Base-by-base conservation (phyloP, 1,140 invertebrate species). In the Frieseomelitta varia region DNA sequence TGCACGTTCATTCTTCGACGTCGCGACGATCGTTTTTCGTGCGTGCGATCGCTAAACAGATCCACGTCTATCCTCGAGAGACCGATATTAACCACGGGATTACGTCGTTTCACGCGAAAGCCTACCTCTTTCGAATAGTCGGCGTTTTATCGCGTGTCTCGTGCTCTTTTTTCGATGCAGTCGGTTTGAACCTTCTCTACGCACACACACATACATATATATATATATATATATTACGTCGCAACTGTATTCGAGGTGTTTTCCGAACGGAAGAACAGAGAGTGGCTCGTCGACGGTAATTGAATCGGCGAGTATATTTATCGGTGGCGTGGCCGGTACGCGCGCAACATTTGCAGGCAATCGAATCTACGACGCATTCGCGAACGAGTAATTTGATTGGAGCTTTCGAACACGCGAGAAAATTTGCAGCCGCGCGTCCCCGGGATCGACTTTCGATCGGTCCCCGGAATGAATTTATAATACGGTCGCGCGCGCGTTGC, bases 1-100 rank as follows among this genome's bases (percentile, higher is more conserved):
- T 21, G 73, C 73, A 53, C 51, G 51, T 53, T n/a, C 65, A 53
- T 51, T 68, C 27, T 21, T 47, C 39, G 6, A 11, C 68, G 2
- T 19, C 68, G 55, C 51, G 55, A 68, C 24, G 34, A 69, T 79
- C 39, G 53, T 68, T 67, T 68, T 67, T 27, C 39, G 55, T 63
- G 79, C 79, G 68, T 61, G 68, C 17, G 58, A 11, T 24, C 58
- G 58, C 24, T 24, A n/a, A 61, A 61, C 58, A n/a, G 58, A 61
- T 24, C 24, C 58, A 34, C 17, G 47, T 55, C 27, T 77, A 65
- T 83, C 80, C 88, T 51, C 51, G 86, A 87, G 86, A 88, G 86
- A 88, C 84, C 79, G 83, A 85, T 85, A 86, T 47, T 21, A 89
- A 83, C 65, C 84, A 69, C 76, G 67, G 81, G 86, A 89, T 85